A percentile compares a stretch with the other conserved stretches of the same genome.
Conservation (phyloP, 2,113 vertebrate genomes). For the Peromyscus californicus region DNA sequence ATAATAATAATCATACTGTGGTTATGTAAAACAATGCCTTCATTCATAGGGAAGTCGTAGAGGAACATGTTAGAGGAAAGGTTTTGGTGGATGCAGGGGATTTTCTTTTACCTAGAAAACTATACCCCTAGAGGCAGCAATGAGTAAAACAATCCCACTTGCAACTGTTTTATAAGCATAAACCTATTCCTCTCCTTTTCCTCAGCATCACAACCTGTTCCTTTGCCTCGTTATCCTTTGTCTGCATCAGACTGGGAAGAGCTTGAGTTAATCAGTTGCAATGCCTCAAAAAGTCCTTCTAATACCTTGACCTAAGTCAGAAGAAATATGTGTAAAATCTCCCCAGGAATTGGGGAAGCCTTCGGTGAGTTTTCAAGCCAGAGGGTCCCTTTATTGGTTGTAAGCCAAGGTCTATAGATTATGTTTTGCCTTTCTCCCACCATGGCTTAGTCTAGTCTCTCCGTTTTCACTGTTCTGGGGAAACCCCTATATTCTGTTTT, state of each 20-base stretch:
- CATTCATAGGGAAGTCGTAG: neutral
- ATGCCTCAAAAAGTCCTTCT: constrained; percentile 69
- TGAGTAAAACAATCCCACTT: neutral
- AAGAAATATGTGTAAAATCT: constrained; percentile 73
- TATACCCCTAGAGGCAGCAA: neutral
- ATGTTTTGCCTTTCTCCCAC: constrained; percentile 37
- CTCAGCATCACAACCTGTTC: constrained; percentile 29
- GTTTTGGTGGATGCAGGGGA: neutral
- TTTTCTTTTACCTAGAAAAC: neutral
- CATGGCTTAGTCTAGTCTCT: neutral
- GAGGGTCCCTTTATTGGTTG: constrained; percentile 8
- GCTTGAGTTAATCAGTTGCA: constrained; percentile 75
- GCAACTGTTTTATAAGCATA: neutral
- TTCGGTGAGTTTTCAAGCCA: constrained; percentile 64
- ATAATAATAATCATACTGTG: neutral
- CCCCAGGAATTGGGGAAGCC: constrained; percentile 52
- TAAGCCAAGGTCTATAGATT: constrained; percentile 52
- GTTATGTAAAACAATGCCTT: neutral
- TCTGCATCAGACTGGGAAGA: constrained; percentile 66
- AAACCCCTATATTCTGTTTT: neutral
- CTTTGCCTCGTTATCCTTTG: constrained; percentile 60
- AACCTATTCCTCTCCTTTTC: neutral
- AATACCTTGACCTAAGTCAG: constrained; percentile 75
- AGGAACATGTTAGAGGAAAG: neutral
- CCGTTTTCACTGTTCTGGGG: neutral